Evolutionary conservation across 2,888 invertebrate species (phyloP).

Genomic region (Invenusta paracnida): DNA sequence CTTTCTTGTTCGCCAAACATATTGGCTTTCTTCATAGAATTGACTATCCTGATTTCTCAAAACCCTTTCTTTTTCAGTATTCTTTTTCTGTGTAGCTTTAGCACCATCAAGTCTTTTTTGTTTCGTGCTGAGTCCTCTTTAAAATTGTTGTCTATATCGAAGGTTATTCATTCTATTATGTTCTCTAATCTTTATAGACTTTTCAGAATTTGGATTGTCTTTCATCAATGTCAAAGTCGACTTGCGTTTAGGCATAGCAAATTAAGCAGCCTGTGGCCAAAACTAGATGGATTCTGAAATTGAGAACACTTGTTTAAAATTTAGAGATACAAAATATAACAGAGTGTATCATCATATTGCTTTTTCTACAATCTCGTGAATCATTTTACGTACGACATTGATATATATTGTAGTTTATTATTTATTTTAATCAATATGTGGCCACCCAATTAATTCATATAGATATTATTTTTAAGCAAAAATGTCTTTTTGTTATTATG

Average conservation of each 20-base stretch:
- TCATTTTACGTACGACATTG: no score
- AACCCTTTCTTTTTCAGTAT: constrained; percentile 4
- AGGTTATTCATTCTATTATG: constrained; percentile 5
- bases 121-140: constrained; percentile 1
- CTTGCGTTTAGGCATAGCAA: constrained; percentile 9
- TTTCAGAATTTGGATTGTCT: constrained; percentile 23
- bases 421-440: no score
- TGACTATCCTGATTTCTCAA: background rate
- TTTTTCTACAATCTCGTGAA: no score
- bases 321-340: no score
- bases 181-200: constrained; percentile 1
- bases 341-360: no score
- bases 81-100: constrained; percentile 1
- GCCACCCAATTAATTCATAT: no score
- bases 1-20: constrained; percentile 10
- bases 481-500: no score
- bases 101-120: constrained; percentile 3
- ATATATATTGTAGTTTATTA: no score
- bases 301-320: no score
- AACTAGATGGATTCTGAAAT: constrained; percentile 5
- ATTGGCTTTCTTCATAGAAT: background rate
- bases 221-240: background rate
- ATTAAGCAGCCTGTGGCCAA: background rate
- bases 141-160: background rate
- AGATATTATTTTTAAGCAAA: no score